These are phyloP conservation scores for Propithecus perrieri DNA, from an alignment of 2,797 vertebrate species.

Conservation along the genomic window DNA sequence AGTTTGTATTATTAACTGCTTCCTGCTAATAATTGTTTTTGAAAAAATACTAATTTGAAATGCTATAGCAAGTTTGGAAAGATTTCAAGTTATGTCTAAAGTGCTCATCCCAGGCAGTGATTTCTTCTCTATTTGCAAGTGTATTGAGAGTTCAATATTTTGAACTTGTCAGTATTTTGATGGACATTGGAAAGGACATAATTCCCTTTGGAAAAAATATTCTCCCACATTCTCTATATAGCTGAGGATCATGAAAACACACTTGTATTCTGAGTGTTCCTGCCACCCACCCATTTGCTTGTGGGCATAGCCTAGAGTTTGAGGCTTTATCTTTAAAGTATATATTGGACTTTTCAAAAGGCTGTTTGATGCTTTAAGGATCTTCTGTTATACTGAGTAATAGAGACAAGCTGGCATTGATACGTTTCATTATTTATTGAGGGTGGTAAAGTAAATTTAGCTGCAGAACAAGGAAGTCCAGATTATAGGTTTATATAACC, in stretches of 20 bases:
- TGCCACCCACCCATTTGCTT: not conserved
- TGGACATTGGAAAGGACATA: not conserved
- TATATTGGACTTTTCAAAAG: not conserved
- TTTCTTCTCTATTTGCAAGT: not conserved
- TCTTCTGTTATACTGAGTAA: not conserved
- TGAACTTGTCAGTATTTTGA: not conserved
- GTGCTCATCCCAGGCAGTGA: not conserved
- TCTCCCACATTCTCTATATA: not conserved
- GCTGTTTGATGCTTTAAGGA: not conserved
- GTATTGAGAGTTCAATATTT: not conserved
- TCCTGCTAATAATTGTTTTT: not conserved
- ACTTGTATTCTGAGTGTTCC: not conserved
- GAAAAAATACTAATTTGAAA: not conserved
- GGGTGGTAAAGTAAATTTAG: not conserved
- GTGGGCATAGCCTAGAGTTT: not conserved
- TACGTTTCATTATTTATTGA: not conserved
- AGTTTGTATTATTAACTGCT: not conserved
- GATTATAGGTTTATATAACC: not conserved
- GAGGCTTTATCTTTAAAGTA: not conserved
- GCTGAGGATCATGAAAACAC: not conserved
- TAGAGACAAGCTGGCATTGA: not conserved
- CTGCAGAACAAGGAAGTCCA: slow-evolving; percentile 21
- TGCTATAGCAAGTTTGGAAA: not conserved
- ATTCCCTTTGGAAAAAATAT: not conserved
- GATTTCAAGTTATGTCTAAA: not conserved